These are phyloP conservation scores for Poeciliopsis occidentalis DNA, from an alignment of 2,113 vertebrate species.

Conservation along the genomic window DNA sequence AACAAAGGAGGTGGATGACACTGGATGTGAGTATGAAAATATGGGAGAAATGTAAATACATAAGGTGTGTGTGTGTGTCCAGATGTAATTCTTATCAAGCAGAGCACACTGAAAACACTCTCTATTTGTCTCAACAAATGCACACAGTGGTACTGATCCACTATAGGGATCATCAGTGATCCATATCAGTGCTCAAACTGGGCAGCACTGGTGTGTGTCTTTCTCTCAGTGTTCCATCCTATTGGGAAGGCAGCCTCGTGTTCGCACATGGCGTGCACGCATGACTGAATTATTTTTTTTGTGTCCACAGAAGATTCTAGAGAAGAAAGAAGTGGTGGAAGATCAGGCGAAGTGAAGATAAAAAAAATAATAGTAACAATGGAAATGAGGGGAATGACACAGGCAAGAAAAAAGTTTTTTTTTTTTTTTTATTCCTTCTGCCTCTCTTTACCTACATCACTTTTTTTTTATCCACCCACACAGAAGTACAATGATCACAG, in stretches of 20 bases:
- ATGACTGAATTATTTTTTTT: constrained; percentile 20
- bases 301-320: constrained; percentile 11
- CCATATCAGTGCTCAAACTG: constrained; percentile 55
- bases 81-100: constrained; percentile 26
- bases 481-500: constrained; percentile 62
- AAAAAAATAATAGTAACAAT: constrained; percentile 31
- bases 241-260: constrained; percentile 33
- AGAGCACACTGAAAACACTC: constrained; percentile 6
- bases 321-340: constrained; percentile 17
- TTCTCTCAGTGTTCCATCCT: constrained; percentile 51
- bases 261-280: constrained; percentile 1
- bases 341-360: constrained; percentile 34
- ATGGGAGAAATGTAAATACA: background rate
- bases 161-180: constrained; percentile 51
- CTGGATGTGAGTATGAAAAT: constrained; percentile 21
- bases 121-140: constrained; percentile 15
- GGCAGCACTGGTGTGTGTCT: constrained; percentile 49
- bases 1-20: constrained; percentile 47
- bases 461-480: constrained; percentile 45
- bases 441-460: constrained; percentile 35
- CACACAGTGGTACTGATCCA: constrained; percentile 42
- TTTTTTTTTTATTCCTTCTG: constrained; percentile 14
- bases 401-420: constrained; percentile 35
- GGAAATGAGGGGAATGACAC: constrained; percentile 23
- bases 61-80: constrained; percentile 5